Evolutionary conservation across 2,888 invertebrate genomes (phyloP), one percentile per base, ranked within the genome.

Genomic region (Melinaea menophilus): DNA sequence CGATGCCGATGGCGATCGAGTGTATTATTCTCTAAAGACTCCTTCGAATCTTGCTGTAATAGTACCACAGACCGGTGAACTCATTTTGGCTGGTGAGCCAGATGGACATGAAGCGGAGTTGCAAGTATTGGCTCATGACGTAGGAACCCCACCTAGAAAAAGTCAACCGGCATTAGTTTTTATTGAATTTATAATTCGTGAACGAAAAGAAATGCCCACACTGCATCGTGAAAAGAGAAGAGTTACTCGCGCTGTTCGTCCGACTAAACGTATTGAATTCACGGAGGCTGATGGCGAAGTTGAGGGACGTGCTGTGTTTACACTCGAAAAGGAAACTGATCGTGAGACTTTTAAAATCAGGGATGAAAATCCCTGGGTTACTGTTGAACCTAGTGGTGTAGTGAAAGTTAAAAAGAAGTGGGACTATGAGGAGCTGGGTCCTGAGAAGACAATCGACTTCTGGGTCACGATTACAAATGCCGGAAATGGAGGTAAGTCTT

Each of bases 381-480:
- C 95, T 56, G 97, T 98, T 61, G 97, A 96, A 85, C 94, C 95
- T 56, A 97, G 96, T 88, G 98, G 98, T 74, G 95, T 96, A 63
- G 97, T 98, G 77, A 94, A 95, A 78, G 97, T 98, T 71, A 97
- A 97, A 89, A 96, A 97, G 94, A 97, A 97, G 94, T 98, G 98
- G 98, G 97, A 98, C 92, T 98, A 97, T 86, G 98, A 98, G 81
- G 97, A 97, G 80, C 88, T 98, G 57, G 97, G 97, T 35, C 96
- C 97, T 2, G 97, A 98, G 89, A 98, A 98, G 85, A 97, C 97
- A 12, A 97, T 98, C 78, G 97, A 98, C 86, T 98, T 98, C 85
- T 98, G 97, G 97, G 97, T 98, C 61, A 97, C 96, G 62, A 97
- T 97, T 76, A 96, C 96, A 64, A 97, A 97, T 85, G 93, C 95